Base-by-base conservation (phyloP, 1,140 invertebrate species). In the Temnothorax curvispinosus region DNA sequence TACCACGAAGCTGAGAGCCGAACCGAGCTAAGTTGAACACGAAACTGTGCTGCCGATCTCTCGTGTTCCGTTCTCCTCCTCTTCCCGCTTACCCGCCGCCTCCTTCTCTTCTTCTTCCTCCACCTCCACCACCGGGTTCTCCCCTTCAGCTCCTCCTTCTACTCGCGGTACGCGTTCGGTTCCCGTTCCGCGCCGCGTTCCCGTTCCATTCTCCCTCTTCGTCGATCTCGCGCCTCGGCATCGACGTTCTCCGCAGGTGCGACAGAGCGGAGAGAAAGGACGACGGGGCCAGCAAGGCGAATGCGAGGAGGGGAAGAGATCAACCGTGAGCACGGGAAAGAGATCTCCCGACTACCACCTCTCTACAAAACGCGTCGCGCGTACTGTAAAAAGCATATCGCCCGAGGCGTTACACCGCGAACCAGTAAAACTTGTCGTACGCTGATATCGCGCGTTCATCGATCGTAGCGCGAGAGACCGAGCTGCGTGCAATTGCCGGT, bases 351-450 rank as follows among this genome's bases (percentile, higher is more conserved):
- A 13, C 64, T 69, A 94, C 92, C 93, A 92, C 90, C 91, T 90
- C 90, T 89, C 76, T 91, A 88, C 90, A 89, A 91, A 85, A 88
- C 87, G 77, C 86, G 90, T 88, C 85, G 89, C 87, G 92, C 87
- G 92, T 92, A 93, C 88, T 92, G 91, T 93, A 93, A 94, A 94
- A 94, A 93, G 87, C 90, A 90, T 78, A 94, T 93, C 89, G 94
- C 94, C 93, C 84, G 86, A 93, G 94, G 94, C 94, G 90, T 95
- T 94, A 94, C 93, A 94, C 93, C 93, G 90, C 94, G 94, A 94
- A 94, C 94, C 94, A 94, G 94, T 94, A 94, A 94, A 94, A 95
- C 94, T 94, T 94, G 94, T 94, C 93, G 93, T 94, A 91, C 91
- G 88, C 90, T 91, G 89, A 91, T 91, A 85, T 89, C 87, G 88